Evolutionary conservation across 2,888 invertebrate genomes (phyloP).

Genomic region (Syrphus vitripennis): DNA sequence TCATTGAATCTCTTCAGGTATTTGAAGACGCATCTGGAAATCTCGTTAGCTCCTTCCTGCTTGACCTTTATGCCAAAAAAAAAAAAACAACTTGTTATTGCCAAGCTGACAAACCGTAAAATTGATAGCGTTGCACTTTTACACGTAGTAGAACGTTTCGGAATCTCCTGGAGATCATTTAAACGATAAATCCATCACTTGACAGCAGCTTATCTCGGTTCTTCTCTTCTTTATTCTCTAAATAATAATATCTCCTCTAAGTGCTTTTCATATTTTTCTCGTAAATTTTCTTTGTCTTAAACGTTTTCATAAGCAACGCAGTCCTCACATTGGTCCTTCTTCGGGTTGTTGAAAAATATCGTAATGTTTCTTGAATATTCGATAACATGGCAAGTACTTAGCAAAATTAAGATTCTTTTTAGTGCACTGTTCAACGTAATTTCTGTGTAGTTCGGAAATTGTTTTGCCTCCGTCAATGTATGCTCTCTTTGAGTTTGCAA

Average conservation of each 20-base stretch:
- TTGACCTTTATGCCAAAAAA: conserved; percentile 76
- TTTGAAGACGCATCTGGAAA: conserved; percentile 59
- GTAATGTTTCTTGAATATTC: conserved; percentile 25
- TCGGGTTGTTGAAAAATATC: conserved; percentile 23
- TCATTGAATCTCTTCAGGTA: conserved; percentile 73
- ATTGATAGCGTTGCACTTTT: conserved; percentile 75
- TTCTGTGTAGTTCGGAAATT: conserved; percentile 30
- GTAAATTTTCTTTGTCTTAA: conserved; percentile 60
- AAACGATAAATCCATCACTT: conserved; percentile 60
- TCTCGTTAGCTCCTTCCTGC: conserved; percentile 38
- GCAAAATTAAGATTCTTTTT: conserved; percentile 10
- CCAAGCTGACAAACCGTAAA: conserved; percentile 75
- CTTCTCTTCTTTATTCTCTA: conserved; percentile 19
- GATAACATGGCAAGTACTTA: conserved; percentile 21
- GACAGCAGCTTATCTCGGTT: conserved; percentile 71
- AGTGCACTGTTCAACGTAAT: conserved; percentile 32
- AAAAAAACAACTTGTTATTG: conserved; percentile 7
- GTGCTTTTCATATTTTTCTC: conserved; percentile 72
- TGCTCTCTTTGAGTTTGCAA: conserved; percentile 8
- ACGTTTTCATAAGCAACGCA: conserved; percentile 32
- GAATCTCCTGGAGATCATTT: conserved; percentile 74
- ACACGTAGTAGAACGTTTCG: conserved; percentile 75
- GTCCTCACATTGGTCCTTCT: conserved; percentile 37
- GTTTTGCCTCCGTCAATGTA: conserved; percentile 39
- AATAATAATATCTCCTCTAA: conserved; percentile 71